Base-by-base conservation (phyloP, 2,888 invertebrate species). In the Mythimna loreyi region DNA sequence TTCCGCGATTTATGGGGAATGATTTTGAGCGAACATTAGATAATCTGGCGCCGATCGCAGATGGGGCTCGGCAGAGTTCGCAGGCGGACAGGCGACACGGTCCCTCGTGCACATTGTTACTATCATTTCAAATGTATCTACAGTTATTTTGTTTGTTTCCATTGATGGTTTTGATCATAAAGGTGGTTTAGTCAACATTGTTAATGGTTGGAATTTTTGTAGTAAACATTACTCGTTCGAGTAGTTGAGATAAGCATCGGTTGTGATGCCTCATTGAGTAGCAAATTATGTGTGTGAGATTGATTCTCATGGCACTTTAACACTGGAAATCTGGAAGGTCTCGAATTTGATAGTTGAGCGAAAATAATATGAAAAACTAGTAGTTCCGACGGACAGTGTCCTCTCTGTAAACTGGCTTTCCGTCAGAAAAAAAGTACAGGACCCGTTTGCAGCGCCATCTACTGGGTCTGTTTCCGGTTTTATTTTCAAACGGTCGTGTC, bases 81-180 rank as follows among this genome's bases (percentile, higher is more conserved):
- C 71, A 49, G 52, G 1, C 7, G 57, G 72, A 88, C 87, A 89
- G 88, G 90, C 89, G 90, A 90, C 88, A 90, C 90, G 90, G 86
- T 84, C 82, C 82, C 85, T 78, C 77, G 80, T 82, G 66, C 80
- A 78, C 85, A 87, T 92, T 91, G 91, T 92, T 86, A 40, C 67
- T 58, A 72, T 73, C 78, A 84, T 86, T 78, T 74, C 75, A 81
- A 89, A 86, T 77, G 74, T 79, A 76, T 70, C 52, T 81, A 91
- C 92, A 88, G 92, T 92, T 92, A 92, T 77, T n/a, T 78, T 75
- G 74, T 28, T 64, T 67, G 90, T 91, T 88, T 91, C 91, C 92
- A 91, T 83, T 90, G 73, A 67, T 45, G 23, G 30, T 7, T 53
- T 72, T 33, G n/a, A n/a, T n/a, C n/a, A n/a, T n/a, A 28, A 45